Percentiles rank a stretch among this genome's conserved stretches.
Evolutionary conservation across 1,140 invertebrate genomes (phyloP).

Genomic region (Drosophila pruinosa): DNA sequence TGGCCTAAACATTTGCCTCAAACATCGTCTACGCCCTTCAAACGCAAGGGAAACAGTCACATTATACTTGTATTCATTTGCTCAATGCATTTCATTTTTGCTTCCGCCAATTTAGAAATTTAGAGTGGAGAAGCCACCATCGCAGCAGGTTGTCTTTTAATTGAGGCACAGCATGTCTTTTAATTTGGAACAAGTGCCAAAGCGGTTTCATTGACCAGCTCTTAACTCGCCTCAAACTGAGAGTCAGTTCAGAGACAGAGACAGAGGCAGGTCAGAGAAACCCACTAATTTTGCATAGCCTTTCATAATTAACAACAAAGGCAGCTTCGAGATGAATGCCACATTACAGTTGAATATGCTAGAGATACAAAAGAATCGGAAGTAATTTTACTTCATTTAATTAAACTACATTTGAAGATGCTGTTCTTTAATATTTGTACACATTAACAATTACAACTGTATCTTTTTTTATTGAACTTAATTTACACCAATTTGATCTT

Average conservation of each 20-base stretch:
- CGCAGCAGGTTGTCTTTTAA: slow-evolving; percentile 71
- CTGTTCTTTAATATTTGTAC: too few relatives aligned
- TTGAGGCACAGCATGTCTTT: slow-evolving; percentile 48
- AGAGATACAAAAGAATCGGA: too few relatives aligned
- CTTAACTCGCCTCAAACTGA: neutral
- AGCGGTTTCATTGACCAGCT: slow-evolving; percentile 1
- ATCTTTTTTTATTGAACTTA: too few relatives aligned
- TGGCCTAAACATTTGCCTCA: slow-evolving; percentile 71
- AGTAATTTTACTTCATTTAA: too few relatives aligned
- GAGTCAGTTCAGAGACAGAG: neutral
- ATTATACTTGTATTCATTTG: neutral
- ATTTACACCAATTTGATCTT: too few relatives aligned
- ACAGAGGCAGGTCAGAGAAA: neutral
- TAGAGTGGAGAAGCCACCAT: slow-evolving; percentile 31
- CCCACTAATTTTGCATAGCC: neutral
- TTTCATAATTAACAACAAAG: too few relatives aligned
- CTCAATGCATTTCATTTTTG: slow-evolving; percentile 14
- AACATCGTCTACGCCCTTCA: slow-evolving; percentile 54
- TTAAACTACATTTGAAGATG: too few relatives aligned
- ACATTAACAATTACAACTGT: too few relatives aligned
- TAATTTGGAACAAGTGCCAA: slow-evolving; percentile 42
- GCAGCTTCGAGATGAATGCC: neutral
- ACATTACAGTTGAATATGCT: too few relatives aligned
- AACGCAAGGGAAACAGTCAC: neutral
- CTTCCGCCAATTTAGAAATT: slow-evolving; percentile 69